Conservation (phyloP, 2,113 vertebrate genomes). For the Lamprotornis superbus region DNA sequence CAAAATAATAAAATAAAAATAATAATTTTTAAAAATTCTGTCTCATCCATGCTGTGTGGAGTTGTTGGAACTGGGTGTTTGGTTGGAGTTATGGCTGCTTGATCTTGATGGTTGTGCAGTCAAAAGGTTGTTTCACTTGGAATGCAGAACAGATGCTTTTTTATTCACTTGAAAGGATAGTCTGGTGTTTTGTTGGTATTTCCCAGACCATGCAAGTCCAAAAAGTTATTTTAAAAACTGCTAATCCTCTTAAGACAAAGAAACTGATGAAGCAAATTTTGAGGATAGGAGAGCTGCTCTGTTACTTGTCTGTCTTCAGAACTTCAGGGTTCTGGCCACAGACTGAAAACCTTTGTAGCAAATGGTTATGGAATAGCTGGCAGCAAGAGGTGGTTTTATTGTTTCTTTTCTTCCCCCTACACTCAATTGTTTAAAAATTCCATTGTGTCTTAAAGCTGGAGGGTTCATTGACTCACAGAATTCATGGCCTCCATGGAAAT, state of each 20-base stretch:
- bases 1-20: not conserved
- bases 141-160: conserved; percentile 24
- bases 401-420: not conserved
- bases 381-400: not conserved
- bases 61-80: not conserved
- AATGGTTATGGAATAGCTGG: not conserved
- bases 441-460: not conserved
- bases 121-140: not conserved
- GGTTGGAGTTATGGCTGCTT: not conserved
- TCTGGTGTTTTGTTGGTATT: not conserved
- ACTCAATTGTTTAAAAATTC: not conserved
- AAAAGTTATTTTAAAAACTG: conserved; percentile 14
- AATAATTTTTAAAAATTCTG: not conserved
- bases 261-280: not conserved
- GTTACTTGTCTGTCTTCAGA: not conserved
- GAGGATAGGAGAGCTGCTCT: not conserved
- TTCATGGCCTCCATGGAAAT: accelerated
- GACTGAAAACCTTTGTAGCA: not conserved
- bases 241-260: not conserved
- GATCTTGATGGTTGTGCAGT: not conserved
- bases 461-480: not conserved
- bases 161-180: not conserved
- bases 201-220: not conserved
- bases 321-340: not conserved
- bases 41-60: not conserved